A percentile compares a stretch with the other conserved stretches of the same genome.
Evolutionary conservation across 2,888 invertebrate species (phyloP).

Genomic region (Cristatella mucedo): DNA sequence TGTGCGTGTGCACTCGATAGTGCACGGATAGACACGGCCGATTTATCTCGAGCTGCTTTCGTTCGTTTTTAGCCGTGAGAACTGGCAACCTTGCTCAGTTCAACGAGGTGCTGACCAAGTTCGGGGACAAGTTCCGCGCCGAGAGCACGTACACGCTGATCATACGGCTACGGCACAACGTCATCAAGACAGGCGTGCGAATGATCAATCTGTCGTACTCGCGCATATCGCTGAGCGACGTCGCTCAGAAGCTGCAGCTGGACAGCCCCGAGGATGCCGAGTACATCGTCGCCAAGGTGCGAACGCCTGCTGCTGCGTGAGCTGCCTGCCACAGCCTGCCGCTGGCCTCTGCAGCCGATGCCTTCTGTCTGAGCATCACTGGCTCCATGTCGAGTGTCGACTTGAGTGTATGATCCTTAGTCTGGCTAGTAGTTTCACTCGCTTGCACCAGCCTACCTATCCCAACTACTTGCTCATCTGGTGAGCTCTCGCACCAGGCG

Average conservation of each 20-base stretch:
- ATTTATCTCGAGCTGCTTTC: too few species aligned
- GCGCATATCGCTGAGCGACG: conserved; percentile 80
- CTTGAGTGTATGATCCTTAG: too few species aligned
- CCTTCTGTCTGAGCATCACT: too few species aligned
- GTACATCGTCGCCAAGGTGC: conserved; percentile 81
- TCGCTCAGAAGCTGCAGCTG: conserved; percentile 77
- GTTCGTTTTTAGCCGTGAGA: conserved; percentile 50
- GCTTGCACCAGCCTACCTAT: too few species aligned
- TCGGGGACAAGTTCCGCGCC: conserved; percentile 71
- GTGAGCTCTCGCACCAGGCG: too few species aligned
- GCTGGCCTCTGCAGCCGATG: too few species aligned
- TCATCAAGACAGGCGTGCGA: conserved; percentile 92
- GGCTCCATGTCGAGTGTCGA: too few species aligned
- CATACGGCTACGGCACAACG: conserved; percentile 85
- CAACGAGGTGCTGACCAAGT: conserved; percentile 76
- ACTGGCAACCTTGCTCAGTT: conserved; percentile 85
- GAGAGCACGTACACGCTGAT: conserved; percentile 93
- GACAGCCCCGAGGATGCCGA: conserved; percentile 96
- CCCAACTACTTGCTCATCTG: too few species aligned
- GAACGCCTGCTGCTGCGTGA: conserved; percentile 3
- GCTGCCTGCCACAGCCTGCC: too few species aligned
- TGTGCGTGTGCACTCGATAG: too few species aligned
- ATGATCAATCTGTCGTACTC: conserved; percentile 92
- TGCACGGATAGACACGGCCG: too few species aligned
- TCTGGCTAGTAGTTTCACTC: too few species aligned